Evolutionary conservation across 2,113 vertebrate species (phyloP).

Genomic region (Podiceps cristatus): DNA sequence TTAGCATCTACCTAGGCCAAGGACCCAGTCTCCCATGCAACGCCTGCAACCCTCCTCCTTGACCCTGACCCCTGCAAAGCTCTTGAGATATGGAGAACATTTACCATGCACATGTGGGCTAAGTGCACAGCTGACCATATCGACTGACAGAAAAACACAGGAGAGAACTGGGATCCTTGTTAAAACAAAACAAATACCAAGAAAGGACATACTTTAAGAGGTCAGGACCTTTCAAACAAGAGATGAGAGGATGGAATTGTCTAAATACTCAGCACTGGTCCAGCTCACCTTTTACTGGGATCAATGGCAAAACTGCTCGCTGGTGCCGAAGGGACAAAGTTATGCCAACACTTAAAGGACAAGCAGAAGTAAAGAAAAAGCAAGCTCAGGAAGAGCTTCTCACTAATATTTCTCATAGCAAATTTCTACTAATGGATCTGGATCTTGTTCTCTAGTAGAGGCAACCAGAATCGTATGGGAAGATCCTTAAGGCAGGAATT

Average conservation of each 20-base stretch:
- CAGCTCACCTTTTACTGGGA: not conserved
- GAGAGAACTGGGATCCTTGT: not conserved
- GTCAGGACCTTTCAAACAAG: not conserved
- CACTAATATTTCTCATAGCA: not conserved
- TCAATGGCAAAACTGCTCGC: not conserved
- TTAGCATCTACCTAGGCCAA: not conserved
- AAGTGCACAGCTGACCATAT: not conserved
- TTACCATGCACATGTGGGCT: fast-evolving
- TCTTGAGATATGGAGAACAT: not conserved
- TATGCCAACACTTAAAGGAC: not conserved
- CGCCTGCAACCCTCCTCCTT: not conserved
- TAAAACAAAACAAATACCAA: not conserved
- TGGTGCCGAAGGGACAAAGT: not conserved
- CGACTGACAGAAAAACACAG: not conserved
- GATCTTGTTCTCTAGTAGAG: not conserved
- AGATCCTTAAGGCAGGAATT: not conserved
- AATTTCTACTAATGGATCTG: not conserved
- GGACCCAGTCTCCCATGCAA: not conserved
- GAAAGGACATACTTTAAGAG: not conserved
- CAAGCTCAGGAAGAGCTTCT: not conserved
- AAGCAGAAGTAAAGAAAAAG: not conserved
- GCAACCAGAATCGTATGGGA: fast-evolving
- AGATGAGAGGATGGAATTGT: not conserved
- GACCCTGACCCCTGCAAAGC: not conserved
- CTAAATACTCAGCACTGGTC: not conserved